These are phyloP conservation scores for Sula dactylatra DNA, from an alignment of 2,113 vertebrate genomes.

Conservation along the genomic window DNA sequence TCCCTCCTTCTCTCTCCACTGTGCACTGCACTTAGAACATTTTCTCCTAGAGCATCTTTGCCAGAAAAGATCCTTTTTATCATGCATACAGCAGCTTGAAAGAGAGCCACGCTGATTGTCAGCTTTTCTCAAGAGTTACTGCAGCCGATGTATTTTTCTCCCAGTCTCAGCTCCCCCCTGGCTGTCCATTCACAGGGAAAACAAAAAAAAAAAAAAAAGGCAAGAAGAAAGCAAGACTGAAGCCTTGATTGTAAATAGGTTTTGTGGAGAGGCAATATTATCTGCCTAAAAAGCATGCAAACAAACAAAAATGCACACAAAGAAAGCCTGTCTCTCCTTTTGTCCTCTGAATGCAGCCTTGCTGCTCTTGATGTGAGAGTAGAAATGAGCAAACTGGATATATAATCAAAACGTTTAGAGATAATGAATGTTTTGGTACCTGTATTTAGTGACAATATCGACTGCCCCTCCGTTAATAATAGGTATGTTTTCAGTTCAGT, in stretches of 20 bases:
- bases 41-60: conserved; percentile 1
- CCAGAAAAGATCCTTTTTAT: conserved; percentile 12
- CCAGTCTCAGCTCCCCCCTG: background rate
- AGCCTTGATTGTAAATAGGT: background rate
- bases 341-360: background rate
- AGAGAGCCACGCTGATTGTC: background rate
- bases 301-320: background rate
- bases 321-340: background rate
- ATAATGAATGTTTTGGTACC: conserved; percentile 3
- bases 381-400: background rate
- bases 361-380: background rate
- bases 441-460: background rate
- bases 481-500: background rate
- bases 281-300: background rate
- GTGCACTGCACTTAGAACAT: background rate
- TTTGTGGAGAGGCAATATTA: background rate
- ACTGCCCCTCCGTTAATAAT: background rate
- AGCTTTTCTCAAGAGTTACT: background rate
- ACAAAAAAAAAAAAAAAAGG: background rate
- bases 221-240: background rate
- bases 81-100: background rate
- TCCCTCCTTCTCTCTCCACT: background rate
- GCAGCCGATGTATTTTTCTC: background rate
- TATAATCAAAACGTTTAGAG: background rate
- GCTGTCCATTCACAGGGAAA: background rate